Evolutionary conservation across 2,888 invertebrate species (phyloP).

Genomic region (Drosophila yooni): DNA sequence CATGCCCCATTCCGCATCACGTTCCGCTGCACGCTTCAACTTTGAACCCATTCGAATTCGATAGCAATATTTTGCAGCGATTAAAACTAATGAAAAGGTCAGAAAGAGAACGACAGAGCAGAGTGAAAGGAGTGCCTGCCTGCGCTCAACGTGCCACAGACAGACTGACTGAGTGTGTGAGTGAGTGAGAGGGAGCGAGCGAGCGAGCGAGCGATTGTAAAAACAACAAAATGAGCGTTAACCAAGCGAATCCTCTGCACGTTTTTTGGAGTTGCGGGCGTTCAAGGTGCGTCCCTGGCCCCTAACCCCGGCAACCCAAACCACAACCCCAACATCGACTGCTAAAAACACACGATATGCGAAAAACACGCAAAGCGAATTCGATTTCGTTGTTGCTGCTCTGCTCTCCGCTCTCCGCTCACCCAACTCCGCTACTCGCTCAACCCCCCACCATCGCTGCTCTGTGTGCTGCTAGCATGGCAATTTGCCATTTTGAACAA

Average conservation of each 20-base stretch:
- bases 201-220: constrained; percentile 14
- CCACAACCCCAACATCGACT: not conserved
- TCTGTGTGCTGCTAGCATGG: constrained; percentile 62
- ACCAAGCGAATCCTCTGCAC: constrained; percentile 80
- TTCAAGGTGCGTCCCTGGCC: constrained; percentile 52
- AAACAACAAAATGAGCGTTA: constrained; percentile 78
- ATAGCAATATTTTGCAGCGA: constrained; percentile 56
- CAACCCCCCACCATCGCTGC: not conserved
- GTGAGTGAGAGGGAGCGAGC: not conserved
- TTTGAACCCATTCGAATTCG: constrained; percentile 64
- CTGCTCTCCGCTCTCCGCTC: constrained; percentile 8
- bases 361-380: constrained; percentile 78
- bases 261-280: constrained; percentile 65
- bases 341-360: constrained; percentile 53
- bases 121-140: constrained; percentile 20
- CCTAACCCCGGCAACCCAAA: not conserved
- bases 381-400: constrained; percentile 64
- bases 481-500: constrained; percentile 83
- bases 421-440: constrained; percentile 14
- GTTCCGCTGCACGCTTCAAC: constrained; percentile 59
- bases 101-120: constrained; percentile 30
- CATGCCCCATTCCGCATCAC: constrained; percentile 24
- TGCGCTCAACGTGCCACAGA: not conserved
- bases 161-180: not conserved
- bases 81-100: constrained; percentile 78